These are phyloP conservation scores for Micrasema minimum DNA, from an alignment of 1,140 invertebrate genomes.

Conservation along the genomic window DNA sequence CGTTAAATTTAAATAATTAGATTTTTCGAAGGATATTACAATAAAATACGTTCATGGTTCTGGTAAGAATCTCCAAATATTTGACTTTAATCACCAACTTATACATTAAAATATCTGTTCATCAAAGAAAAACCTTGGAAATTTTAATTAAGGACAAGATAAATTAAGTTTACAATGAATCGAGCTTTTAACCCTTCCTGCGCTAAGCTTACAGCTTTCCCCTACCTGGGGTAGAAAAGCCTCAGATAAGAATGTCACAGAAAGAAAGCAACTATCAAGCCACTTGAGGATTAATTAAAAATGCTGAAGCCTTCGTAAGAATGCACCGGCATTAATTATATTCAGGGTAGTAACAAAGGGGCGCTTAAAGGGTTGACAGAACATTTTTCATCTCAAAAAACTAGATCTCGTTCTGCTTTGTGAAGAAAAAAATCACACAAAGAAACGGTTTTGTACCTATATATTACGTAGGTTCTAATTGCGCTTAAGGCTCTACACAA, in stretches of 20 bases:
- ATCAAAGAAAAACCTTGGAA: no score
- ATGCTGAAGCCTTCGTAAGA: constrained; percentile 20
- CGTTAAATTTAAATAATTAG: no score
- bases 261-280: constrained; percentile 33
- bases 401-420: neutral
- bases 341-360: constrained; percentile 22
- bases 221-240: neutral
- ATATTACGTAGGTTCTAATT: no score
- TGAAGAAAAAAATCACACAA: no score
- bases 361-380: constrained; percentile 13
- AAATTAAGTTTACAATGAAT: no score
- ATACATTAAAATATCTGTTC: no score
- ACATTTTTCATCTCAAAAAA: constrained; percentile 8
- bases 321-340: constrained; percentile 32
- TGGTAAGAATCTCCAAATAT: no score
- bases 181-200: neutral
- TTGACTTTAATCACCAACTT: no score
- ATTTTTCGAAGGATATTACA: no score
- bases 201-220: neutral
- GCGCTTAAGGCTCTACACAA: no score
- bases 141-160: constrained; percentile 1
- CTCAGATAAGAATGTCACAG: neutral
- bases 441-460: no score
- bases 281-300: constrained; percentile 38
- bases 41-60: no score